Base-by-base conservation (phyloP, 2,797 vertebrate species). In the Premnoplex brunnescens region DNA sequence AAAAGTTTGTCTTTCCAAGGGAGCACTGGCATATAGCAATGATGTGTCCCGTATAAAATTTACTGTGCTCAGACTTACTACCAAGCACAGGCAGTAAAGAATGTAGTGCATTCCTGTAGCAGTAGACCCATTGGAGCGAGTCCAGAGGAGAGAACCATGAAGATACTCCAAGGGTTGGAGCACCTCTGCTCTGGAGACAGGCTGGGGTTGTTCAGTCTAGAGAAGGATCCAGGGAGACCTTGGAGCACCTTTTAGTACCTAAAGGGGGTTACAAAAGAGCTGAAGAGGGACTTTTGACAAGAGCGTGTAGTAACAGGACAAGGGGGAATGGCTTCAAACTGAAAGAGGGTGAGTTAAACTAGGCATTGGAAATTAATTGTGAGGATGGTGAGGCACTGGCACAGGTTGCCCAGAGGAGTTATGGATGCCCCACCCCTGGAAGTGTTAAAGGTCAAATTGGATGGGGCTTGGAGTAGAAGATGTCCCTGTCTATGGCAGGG, bases 61-160 rank as follows among this genome's bases (percentile, higher is more conserved):
- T 8, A 20, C 14, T 0, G 2, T 15, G 28, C 49, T 74, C 12
- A 24, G 36, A 3, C 18, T 32, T 2, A 22, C 73, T 58, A 34
- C 14, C 1, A 7, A 64, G 39, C 2, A 2, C 11, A 10, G 37
- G 12, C 20, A 12, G 9, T 0, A 17, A n/a, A 10, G 11, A 21
- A 22, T 0, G 6, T 1, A 7, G 12, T 3, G 12, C 8, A 2
- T 8, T 27, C 24, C 14, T 54, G 24, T 63, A 21, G 32, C 5
- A 75, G 23, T 48, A 30, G 30, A 43, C 4, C 10, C 37, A 2
- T 4, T 63, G 32, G 49, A 56, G 19, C 17, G 13, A 2, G 1
- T 56, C 11, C 56, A 56, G 63, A 75, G 34, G 24, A 48, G 24
- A 48, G 43, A 76, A 5, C 43, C 6, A 12, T 8, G n/a, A 69